A percentile compares a stretch with the other conserved stretches of the same genome.
Conservation (phyloP, 2,113 vertebrate species). For the Acanthisitta chloris region DNA sequence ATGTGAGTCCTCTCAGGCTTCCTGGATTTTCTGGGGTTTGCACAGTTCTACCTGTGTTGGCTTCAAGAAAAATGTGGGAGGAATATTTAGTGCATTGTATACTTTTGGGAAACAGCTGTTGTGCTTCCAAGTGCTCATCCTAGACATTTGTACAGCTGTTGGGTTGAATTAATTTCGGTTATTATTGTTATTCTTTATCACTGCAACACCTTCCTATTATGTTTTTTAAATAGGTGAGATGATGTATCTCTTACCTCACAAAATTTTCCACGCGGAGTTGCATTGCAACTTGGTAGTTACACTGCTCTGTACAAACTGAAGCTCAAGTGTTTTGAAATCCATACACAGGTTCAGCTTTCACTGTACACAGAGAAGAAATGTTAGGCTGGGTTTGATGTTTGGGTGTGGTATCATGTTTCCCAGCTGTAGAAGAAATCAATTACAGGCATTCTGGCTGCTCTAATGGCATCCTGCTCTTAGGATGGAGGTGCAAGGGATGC, state of each 20-base stretch:
- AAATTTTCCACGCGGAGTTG: not conserved
- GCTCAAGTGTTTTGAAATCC: not conserved
- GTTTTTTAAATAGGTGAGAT: not conserved
- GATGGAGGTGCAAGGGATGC: not conserved
- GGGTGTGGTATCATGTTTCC: not conserved
- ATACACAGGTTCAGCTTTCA: not conserved
- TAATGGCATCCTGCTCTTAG: constrained; percentile 68
- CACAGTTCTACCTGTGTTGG: not conserved
- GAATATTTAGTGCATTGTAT: not conserved
- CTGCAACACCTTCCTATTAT: not conserved
- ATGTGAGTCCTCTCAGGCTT: not conserved
- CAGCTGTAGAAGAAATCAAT: not conserved
- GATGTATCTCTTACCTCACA: not conserved
- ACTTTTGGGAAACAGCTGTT: not conserved
- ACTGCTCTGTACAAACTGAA: not conserved
- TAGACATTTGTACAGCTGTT: not conserved
- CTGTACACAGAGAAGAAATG: too few relatives aligned
- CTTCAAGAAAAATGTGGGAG: not conserved
- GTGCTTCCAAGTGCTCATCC: not conserved
- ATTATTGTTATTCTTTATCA: not conserved
- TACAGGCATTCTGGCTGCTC: not conserved
- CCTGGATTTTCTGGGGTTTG: not conserved
- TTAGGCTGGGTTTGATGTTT: not conserved
- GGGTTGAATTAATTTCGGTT: not conserved
- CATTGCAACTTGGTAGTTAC: not conserved